Evolutionary conservation across 1,140 invertebrate species (phyloP).

Genomic region (Platorchestia sp.): DNA sequence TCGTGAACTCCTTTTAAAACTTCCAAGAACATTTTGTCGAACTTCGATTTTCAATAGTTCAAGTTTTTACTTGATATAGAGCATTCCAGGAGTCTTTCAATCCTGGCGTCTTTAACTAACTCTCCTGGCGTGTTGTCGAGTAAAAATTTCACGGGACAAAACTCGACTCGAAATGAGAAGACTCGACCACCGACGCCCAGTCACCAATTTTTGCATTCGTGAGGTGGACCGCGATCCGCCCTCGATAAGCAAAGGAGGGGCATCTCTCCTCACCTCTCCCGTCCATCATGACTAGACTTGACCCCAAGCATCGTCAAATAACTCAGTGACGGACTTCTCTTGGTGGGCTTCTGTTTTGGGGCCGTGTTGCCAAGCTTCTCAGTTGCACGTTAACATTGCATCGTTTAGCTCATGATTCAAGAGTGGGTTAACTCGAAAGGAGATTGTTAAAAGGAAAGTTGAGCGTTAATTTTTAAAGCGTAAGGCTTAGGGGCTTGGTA

Average conservation of each 20-base stretch:
- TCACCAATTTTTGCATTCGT: background rate
- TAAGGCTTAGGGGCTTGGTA: background rate
- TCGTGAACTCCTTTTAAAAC: background rate
- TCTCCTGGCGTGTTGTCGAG: background rate
- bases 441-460: background rate
- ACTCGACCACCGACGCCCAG: background rate
- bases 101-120: background rate
- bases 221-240: background rate
- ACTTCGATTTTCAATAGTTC: background rate
- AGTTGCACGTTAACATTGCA: background rate
- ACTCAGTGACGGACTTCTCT: background rate
- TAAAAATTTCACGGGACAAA: background rate
- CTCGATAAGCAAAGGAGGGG: slow-evolving; percentile 5
- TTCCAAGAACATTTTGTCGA: background rate
- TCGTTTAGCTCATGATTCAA: background rate
- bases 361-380: background rate
- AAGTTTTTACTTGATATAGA: background rate
- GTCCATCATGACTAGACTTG: background rate
- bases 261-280: background rate
- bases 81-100: background rate
- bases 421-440: background rate
- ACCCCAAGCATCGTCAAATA: background rate
- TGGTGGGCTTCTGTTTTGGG: background rate
- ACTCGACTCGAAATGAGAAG: background rate
- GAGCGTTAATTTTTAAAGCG: background rate